A percentile compares a stretch with the other conserved stretches of the same genome.
phyloP scores from a whole-genome alignment of 2,113 vertebrate genomes.

The Coryphaenoides rupestris region DNA sequence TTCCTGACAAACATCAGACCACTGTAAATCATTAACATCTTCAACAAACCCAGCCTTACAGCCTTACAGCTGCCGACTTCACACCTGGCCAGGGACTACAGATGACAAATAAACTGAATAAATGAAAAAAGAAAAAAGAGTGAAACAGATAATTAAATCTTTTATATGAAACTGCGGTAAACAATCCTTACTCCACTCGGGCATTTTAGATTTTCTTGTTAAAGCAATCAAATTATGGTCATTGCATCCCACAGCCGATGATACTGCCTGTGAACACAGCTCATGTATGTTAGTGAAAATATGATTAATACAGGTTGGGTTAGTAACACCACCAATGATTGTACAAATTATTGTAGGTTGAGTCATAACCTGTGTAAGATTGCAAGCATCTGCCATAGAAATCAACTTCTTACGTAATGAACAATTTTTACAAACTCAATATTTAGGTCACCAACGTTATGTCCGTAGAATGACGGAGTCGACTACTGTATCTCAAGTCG shows the following conservation, averaged over 20 bases:
- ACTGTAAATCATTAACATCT: not conserved
- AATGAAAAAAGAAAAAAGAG: too few relatives aligned
- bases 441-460: constrained; percentile 5
- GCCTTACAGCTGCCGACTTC: too few relatives aligned
- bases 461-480: too few relatives aligned
- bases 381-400: not conserved
- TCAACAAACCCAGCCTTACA: too few relatives aligned
- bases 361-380: not conserved
- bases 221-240: constrained; percentile 13
- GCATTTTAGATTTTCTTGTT: constrained; percentile 13
- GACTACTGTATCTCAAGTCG: too few relatives aligned
- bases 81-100: too few relatives aligned
- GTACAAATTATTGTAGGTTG: not conserved
- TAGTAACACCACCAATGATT: not conserved
- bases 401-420: too few relatives aligned
- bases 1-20: constrained; percentile 1
- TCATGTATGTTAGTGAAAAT: not conserved
- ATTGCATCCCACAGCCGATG: not conserved
- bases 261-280: not conserved
- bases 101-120: too few relatives aligned
- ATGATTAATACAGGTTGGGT: not conserved
- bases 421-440: not conserved
- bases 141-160: not conserved
- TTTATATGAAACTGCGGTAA: not conserved
- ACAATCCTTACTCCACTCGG: constrained; percentile 7